Evolutionary conservation across 2,797 vertebrate genomes (phyloP).

Genomic region (Brotula barbata): DNA sequence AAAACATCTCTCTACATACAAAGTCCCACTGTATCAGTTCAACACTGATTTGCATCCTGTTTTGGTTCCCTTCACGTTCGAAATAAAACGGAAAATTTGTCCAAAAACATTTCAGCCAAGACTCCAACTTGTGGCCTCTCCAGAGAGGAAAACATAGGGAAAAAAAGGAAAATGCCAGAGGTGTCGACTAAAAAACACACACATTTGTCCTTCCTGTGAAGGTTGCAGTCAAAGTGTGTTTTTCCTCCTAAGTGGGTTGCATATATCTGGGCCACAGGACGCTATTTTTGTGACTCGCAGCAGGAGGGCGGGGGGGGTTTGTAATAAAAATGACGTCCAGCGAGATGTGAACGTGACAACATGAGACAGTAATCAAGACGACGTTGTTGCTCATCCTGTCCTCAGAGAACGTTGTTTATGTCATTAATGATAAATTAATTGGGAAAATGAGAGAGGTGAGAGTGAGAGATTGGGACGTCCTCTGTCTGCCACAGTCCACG

Average conservation of each 20-base stretch:
- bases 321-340: slow-evolving; percentile 37
- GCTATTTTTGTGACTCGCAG: slow-evolving; percentile 63
- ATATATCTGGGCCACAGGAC: slow-evolving; percentile 61
- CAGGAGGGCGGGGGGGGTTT: not conserved
- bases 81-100: slow-evolving; percentile 12
- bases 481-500: not conserved
- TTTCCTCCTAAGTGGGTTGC: slow-evolving; percentile 61
- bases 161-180: slow-evolving; percentile 10
- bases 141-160: slow-evolving; percentile 9
- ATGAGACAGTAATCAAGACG: slow-evolving; percentile 43
- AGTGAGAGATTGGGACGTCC: not conserved
- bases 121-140: not conserved
- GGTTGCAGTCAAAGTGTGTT: slow-evolving; percentile 46
- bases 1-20: not conserved
- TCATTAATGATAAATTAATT: too few species aligned
- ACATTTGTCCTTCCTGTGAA: slow-evolving; percentile 46
- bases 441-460: too few species aligned
- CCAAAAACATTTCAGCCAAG: not conserved
- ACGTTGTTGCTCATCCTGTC: slow-evolving; percentile 7
- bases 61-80: slow-evolving; percentile 10
- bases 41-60: slow-evolving; percentile 5
- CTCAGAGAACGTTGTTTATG: slow-evolving; percentile 4
- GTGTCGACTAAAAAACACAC: slow-evolving; percentile 1
- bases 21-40: not conserved
- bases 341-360: slow-evolving; percentile 15